A percentile compares a stretch with the other conserved stretches of the same genome.
These are phyloP conservation scores for Epirrhoe tristata DNA, from an alignment of 2,888 invertebrate genomes.

Conservation along the genomic window DNA sequence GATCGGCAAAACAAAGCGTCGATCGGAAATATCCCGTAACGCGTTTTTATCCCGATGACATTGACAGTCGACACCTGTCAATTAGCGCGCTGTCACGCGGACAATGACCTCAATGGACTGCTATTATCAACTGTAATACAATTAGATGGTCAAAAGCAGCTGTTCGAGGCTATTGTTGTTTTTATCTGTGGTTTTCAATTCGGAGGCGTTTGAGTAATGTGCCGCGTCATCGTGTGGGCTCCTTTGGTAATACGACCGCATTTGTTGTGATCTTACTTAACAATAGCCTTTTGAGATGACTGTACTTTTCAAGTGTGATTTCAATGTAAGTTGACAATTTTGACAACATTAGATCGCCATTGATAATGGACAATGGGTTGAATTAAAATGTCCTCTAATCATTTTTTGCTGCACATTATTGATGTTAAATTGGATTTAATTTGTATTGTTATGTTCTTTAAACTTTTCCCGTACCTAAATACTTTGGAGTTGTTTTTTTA, in stretches of 20 bases:
- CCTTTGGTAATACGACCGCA: conserved; percentile 35
- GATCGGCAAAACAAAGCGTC: conserved; percentile 60
- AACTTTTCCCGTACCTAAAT: no score
- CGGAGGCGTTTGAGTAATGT: conserved; percentile 38
- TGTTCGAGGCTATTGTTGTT: conserved; percentile 40
- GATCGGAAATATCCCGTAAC: conserved; percentile 53
- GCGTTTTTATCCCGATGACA: conserved; percentile 36
- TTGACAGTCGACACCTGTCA: conserved; percentile 61
- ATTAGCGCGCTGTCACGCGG: conserved; percentile 59
- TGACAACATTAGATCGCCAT: conserved; percentile 36
- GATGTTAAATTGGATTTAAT: neutral
- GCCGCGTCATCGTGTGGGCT: conserved; percentile 50
- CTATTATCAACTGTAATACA: conserved; percentile 47
- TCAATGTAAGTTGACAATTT: conserved; percentile 33
- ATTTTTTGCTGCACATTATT: conserved; percentile 3
- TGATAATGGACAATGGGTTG: conserved; percentile 31
- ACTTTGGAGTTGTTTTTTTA: no score
- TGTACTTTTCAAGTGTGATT: conserved; percentile 35
- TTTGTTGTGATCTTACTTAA: conserved; percentile 58
- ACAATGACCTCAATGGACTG: conserved; percentile 50
- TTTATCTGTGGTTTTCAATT: conserved; percentile 38
- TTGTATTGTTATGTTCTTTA: neutral
- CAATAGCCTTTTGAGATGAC: conserved; percentile 48
- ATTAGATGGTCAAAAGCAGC: conserved; percentile 56
- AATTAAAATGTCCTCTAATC: conserved; percentile 22